Base-by-base conservation (phyloP, 1,140 invertebrate genomes). In the Holcopasites calliopsidis region DNA sequence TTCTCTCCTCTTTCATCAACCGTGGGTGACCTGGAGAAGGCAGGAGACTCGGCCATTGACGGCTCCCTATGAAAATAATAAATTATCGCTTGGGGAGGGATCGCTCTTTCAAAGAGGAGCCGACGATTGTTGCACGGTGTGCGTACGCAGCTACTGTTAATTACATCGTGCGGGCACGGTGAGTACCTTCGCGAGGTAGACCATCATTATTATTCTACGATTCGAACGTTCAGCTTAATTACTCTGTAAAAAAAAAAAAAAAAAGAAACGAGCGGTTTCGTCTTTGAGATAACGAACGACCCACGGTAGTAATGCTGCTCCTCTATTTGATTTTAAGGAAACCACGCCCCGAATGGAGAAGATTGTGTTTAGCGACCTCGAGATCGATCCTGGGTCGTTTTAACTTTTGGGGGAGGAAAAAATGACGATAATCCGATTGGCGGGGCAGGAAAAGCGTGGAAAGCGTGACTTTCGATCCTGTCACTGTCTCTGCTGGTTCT, bases 71-170 rank as follows among this genome's bases (percentile, higher is more conserved):
- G 79, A 83, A 83, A 82, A 83, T 82, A 83, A 82, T 83, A 83
- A 83, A 83, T 83, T 83, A 84, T 69, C 82, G 49, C 68, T 60
- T 33, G 61, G 47, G 49, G 68, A 52, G 83, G 75, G 66, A 71
- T 71, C 52, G 44, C 52, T 23, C 28, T 75, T 55, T 79, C 79
- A 84, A 85, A 85, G 75, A 40, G 42, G 4, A 23, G 62, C 83
- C 83, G 83, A 76, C 82, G 84, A 64, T 85, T 84, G 66, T 64
- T 84, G 44, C 75, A 58, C 54, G 68, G n/a, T 11, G 21, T 72
- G 44, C 68, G 64, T 57, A 78, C 66, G 54, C 69, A 62, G 83
- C 83, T 85, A 84, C 83, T 79, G 83, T 85, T 85, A 85, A 85
- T 85, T 84, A 85, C 54, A 74, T 71, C 68, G 47, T 77, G 73